phyloP scores from a whole-genome alignment of 2,113 vertebrate species.

The Coracopsis vasa region DNA sequence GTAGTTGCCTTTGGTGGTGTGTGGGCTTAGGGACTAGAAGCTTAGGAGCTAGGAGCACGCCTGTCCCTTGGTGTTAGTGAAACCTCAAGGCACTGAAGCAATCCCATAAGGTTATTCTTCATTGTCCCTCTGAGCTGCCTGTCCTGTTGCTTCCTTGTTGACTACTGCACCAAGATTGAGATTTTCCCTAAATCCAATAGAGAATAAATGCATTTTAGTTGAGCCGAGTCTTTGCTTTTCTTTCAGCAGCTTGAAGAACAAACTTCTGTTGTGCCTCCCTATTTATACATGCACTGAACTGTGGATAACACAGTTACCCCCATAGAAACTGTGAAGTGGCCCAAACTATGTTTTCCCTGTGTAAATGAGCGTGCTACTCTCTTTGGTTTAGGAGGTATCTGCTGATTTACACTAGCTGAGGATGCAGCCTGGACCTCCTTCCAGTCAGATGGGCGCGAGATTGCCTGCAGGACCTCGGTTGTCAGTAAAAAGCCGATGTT shows the following conservation, averaged over 20 bases:
- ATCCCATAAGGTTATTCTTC: not conserved
- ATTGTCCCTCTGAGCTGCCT: not conserved
- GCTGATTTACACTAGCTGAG: not conserved
- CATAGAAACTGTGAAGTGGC: not conserved
- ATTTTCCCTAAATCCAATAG: not conserved
- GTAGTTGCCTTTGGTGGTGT: not conserved
- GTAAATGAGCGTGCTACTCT: not conserved
- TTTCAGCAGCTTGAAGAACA: not conserved
- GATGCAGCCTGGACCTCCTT: slow-evolving; percentile 55
- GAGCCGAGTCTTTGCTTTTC: not conserved
- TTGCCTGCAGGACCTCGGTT: slow-evolving; percentile 50
- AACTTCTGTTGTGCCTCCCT: not conserved
- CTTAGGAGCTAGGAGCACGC: not conserved
- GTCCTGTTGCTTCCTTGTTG: not conserved
- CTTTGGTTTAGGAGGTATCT: not conserved
- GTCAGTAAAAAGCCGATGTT: slow-evolving; percentile 63
- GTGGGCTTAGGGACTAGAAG: not conserved
- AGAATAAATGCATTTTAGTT: not conserved
- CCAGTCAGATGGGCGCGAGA: slow-evolving; percentile 16
- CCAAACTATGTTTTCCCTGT: not conserved
- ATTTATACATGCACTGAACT: not conserved
- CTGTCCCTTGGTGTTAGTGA: not conserved
- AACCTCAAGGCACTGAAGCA: not conserved
- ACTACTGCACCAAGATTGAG: not conserved
- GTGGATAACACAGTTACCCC: not conserved